Percentiles rank a stretch among this genome's conserved stretches.
These are phyloP conservation scores for Phalacrocorax carbo DNA, from an alignment of 2,113 vertebrate genomes.

Conservation along the genomic window DNA sequence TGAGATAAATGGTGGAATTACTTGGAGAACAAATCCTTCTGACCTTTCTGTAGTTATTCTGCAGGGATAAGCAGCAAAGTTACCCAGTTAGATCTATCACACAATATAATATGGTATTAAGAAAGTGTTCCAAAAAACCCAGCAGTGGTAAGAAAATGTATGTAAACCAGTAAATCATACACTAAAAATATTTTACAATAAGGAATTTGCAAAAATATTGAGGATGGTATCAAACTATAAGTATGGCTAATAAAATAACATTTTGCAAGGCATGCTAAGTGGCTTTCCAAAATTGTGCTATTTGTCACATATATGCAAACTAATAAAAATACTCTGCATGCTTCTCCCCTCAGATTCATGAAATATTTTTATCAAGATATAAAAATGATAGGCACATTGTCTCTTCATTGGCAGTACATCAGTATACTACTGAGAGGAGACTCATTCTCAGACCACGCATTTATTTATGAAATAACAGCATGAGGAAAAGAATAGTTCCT, in stretches of 20 bases:
- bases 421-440: background rate
- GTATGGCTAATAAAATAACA: background rate
- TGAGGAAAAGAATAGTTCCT: background rate
- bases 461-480: background rate
- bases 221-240: background rate
- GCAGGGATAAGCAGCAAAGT: background rate
- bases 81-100: background rate
- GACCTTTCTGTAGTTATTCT: background rate
- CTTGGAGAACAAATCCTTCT: background rate
- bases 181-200: background rate
- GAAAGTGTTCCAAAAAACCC: background rate
- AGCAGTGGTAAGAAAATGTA: background rate
- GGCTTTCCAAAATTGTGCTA: background rate
- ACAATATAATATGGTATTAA: background rate
- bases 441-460: background rate
- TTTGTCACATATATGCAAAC: background rate
- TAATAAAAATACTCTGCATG: background rate
- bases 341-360: background rate
- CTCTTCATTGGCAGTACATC: background rate
- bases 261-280: slow-evolving; percentile 6
- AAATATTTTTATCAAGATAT: background rate
- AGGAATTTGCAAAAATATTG: background rate
- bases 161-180: background rate
- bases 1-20: background rate
- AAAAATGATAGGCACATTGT: background rate